These are phyloP conservation scores for Dynastes grantii DNA, from an alignment of 2,888 invertebrate species.

Conservation along the genomic window DNA sequence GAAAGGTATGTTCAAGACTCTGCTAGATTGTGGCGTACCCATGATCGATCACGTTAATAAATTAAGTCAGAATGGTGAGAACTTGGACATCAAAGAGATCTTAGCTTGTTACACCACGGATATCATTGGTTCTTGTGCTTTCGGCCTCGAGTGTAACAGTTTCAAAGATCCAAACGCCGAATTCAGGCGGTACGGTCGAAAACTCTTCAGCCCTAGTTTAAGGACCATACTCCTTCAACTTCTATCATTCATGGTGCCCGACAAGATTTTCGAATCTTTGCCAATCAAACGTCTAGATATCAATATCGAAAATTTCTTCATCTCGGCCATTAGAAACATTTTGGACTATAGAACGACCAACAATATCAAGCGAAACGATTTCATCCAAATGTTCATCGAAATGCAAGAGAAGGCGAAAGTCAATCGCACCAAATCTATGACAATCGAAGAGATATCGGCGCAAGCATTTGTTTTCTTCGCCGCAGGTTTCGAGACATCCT, in stretches of 20 bases:
- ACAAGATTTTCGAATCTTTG: not conserved
- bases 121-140: constrained; percentile 75
- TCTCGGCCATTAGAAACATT: not conserved
- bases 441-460: constrained; percentile 14
- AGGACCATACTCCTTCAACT: not conserved
- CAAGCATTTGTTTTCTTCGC: constrained; percentile 18
- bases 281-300: not conserved
- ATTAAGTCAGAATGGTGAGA: constrained; percentile 39
- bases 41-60: constrained; percentile 19
- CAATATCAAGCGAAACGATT: constrained; percentile 11
- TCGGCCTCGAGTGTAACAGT: constrained; percentile 75
- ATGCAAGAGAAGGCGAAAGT: constrained; percentile 24
- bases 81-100: constrained; percentile 68
- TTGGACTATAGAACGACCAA: constrained; percentile 4
- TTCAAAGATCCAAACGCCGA: constrained; percentile 71
- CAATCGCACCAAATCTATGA: not conserved
- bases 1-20: constrained; percentile 57
- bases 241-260: not conserved
- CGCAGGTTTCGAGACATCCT: constrained; percentile 33
- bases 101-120: constrained; percentile 75
- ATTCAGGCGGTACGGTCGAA: constrained; percentile 64
- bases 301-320: constrained; percentile 24
- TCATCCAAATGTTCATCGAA: constrained; percentile 30
- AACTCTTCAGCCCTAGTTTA: constrained; percentile 47
- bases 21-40: constrained; percentile 41